Base-by-base conservation (phyloP, 2,888 invertebrate species). In the Heteropelma amictum region DNA sequence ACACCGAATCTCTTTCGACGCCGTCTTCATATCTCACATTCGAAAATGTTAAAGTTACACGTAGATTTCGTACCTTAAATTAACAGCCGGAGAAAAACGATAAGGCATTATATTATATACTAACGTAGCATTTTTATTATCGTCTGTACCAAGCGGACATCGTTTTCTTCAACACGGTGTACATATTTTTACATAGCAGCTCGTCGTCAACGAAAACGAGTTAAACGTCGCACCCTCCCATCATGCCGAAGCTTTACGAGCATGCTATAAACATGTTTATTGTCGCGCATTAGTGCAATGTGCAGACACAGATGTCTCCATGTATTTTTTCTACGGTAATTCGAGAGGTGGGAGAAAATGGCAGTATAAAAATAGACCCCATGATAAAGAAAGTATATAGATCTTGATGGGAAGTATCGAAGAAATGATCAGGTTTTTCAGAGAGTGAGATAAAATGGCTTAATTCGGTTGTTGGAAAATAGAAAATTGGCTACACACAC, bases 161-260 rank as follows among this genome's bases (percentile, higher is more conserved):
- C 17, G 40, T 58, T 54, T 19, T 10, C 28, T n/a, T 35, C 35
- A 12, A 21, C 33, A 21, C 54, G 1, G 8, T 64, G 42, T 53
- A 23, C 58, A 56, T 53, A 63, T 64, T 45, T 45, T 33, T 40
- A 53, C 42, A 40, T 49, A 35, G 53, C 38, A 49, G 38, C 61
- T 67, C 53, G 35, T 28, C 70, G 64, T 61, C 68, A 71, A 56
- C 65, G 54, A 58, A 77, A 51, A 53, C 53, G 49, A 42, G 69
- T 61, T 76, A 72, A 78, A 68, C 47, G 68, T 45, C 38, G 26
- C 17, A 40, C 58, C 61, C 61, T 54, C 23, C 61, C 45, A 35
- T 26, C 28, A 56, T 54, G 68, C 77, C 61, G 80, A 79, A 82
- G 82, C 78, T 82, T 82, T 81, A 82, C 76, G 79, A 78, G 63